A percentile compares a stretch with the other conserved stretches of the same genome.
phyloP scores from a whole-genome alignment of 2,113 vertebrate species.

The Atlantisia rogersi region DNA sequence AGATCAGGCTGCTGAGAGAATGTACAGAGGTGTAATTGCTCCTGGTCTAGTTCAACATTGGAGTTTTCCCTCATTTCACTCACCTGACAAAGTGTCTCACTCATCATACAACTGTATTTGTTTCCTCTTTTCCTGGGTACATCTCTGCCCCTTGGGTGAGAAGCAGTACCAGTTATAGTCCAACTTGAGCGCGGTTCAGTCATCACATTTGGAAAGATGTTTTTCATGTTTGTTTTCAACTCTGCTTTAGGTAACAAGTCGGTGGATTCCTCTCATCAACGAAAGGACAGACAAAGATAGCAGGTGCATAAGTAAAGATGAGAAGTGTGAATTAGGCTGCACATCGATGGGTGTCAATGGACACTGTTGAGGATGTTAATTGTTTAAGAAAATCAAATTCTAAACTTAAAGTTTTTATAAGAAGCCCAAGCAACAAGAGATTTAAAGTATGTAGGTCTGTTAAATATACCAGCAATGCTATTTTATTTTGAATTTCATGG shows the following conservation, averaged over 20 bases:
- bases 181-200: neutral
- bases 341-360: neutral
- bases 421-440: conserved; percentile 39
- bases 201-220: neutral
- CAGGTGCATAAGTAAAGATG: conserved; percentile 83
- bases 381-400: conserved; percentile 42
- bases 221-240: conserved; percentile 33
- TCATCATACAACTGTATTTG: neutral
- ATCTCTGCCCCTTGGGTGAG: neutral
- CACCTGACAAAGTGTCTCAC: neutral
- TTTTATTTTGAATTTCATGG: conserved; percentile 16
- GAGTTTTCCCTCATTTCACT: neutral
- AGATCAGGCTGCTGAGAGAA: neutral
- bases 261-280: conserved; percentile 98
- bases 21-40: neutral
- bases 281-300: conserved; percentile 98
- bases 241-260: conserved; percentile 89
- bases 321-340: conserved; percentile 34
- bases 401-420: conserved; percentile 46
- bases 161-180: neutral
- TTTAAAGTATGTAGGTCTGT: conserved; percentile 45
- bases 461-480: neutral
- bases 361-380: conserved; percentile 33
- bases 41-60: neutral
- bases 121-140: neutral